Evolutionary conservation across 64 coral and sea anemone species (phyloP).

Genomic region (Porites australiensis): DNA sequence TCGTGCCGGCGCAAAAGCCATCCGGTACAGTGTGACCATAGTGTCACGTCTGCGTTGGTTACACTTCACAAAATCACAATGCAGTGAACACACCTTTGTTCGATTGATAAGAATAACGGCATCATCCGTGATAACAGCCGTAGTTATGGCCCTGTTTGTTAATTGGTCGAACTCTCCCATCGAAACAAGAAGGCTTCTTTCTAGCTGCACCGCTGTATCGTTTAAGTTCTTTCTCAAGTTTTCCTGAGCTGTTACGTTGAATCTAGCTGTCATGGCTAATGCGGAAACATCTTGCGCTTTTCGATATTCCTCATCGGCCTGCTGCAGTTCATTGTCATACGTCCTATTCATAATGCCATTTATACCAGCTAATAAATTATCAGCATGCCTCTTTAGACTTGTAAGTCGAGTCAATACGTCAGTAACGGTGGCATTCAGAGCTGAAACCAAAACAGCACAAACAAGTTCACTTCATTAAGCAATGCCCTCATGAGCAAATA

Average conservation of each 20-base stretch:
- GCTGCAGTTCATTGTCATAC: constrained; percentile 6
- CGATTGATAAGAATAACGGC: constrained; percentile 25
- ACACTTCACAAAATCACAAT: not conserved
- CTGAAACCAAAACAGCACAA: not conserved
- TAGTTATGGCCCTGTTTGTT: not conserved
- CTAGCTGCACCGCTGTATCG: not conserved
- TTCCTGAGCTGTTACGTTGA: constrained; percentile 34
- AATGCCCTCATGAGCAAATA: too few relatives aligned
- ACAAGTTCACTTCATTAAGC: too few relatives aligned
- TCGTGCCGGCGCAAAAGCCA: too few relatives aligned
- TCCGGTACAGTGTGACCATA: too few relatives aligned
- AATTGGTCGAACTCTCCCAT: not conserved
- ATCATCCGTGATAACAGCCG: not conserved
- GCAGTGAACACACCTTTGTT: constrained; percentile 25
- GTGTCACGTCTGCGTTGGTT: too few relatives aligned
- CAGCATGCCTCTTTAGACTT: not conserved
- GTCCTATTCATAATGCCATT: not conserved
- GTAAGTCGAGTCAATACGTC: constrained; percentile 9
- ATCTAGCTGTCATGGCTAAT: not conserved
- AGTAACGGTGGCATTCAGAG: not conserved
- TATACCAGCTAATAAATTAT: constrained; percentile 11
- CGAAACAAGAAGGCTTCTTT: not conserved
- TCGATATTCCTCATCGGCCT: not conserved
- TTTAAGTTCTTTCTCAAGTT: constrained; percentile 25
- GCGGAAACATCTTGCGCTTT: not conserved